Base-by-base conservation (phyloP, 2,113 vertebrate genomes). In the Telmatochromis bifrenatus region DNA sequence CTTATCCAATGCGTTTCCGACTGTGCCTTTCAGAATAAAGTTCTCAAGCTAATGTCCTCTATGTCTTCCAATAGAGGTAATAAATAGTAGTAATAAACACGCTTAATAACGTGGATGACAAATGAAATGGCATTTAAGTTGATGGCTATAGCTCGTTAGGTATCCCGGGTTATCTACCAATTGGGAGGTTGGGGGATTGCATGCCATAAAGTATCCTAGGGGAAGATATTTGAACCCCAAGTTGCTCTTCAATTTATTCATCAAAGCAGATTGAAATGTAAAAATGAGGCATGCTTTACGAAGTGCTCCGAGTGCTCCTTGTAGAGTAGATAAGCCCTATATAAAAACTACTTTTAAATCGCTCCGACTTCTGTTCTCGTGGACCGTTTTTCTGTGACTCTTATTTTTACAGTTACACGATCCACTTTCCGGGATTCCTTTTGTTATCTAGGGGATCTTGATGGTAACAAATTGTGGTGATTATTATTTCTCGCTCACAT, bases 401-500 rank as follows among this genome's bases (percentile, higher is more conserved):
- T 92, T 92, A 93, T 88, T 92, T 77, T 94, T 92, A 93, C 91
- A 85, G 13, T 4, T 13, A 11, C 11, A 13, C 1, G n/a, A 23
- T 42, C n/a, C 33, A 28, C 19, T 14, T 70, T 77, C 60, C 54
- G 9, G 56, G 2, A 1, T 79, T 8, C 9, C 13, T 54, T 13
- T 62, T 5, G 8, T 81, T 39, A 45, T 39, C 5, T 79, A 51
- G 2, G 42, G 2, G 6, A 7, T 2, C 12, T 89, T 93, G 45
- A 87, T 49, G 45, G 28, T 58, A 7, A 19, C 47, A 82, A 84
- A 86, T 84, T 56, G 83, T 88, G 87, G 28, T 68, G 84, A 88
- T 91, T 86, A 86, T 93, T 92, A 90, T 93, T 90, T 90, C 65
- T 86, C 21, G 54, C 42, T 86, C 88, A 80, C 10, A 84, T 91